phyloP scores from a whole-genome alignment of 2,113 vertebrate genomes.

The Etheostoma cragini region DNA sequence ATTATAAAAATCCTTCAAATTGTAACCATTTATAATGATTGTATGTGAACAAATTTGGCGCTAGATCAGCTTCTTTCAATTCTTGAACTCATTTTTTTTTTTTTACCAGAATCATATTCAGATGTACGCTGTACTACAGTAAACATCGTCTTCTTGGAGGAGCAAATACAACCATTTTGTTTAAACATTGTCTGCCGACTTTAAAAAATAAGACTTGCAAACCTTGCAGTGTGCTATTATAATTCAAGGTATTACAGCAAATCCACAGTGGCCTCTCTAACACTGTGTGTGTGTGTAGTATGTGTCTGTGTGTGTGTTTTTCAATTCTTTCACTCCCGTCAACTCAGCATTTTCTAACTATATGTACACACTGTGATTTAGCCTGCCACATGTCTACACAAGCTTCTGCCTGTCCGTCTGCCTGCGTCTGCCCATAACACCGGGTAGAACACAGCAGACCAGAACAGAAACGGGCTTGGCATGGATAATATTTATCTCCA shows the following conservation, averaged over 20 bases:
- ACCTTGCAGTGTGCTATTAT: not conserved
- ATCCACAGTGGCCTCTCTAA: not conserved
- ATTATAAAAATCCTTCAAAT: not conserved
- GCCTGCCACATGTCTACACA: constrained; percentile 3
- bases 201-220: not conserved
- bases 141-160: not conserved
- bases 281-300: not conserved
- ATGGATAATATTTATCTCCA: not conserved
- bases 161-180: not conserved
- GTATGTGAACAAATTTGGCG: not conserved
- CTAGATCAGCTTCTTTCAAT: not conserved
- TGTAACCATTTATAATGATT: not conserved
- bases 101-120: not conserved
- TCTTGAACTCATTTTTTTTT: not conserved
- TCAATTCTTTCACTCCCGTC: constrained; percentile 2
- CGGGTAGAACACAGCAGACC: not conserved
- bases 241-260: not conserved
- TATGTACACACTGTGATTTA: constrained; percentile 17
- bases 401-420: not conserved
- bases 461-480: not conserved
- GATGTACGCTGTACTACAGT: not conserved
- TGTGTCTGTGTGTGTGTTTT: constrained; percentile 1
- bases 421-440: not conserved
- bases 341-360: constrained; percentile 26
- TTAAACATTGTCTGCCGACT: not conserved